Conservation (phyloP, 2,113 vertebrate species). For the Sinocyclocheilus rhinocerous region DNA sequence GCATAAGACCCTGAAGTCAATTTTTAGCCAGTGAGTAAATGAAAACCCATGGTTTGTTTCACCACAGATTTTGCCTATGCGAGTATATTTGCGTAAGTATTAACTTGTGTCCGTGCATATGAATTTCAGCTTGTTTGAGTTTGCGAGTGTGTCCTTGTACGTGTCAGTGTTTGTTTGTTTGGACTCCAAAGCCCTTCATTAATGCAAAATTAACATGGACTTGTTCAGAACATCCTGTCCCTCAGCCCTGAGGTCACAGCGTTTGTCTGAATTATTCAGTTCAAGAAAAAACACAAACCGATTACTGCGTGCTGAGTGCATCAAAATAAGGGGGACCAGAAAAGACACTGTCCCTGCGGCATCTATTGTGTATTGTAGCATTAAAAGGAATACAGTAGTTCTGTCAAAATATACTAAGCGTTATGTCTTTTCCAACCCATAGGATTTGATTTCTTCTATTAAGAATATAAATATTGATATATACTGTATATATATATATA, state of each 20-base stretch:
- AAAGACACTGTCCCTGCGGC: neutral
- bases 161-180: neutral
- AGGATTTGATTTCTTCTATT: too few relatives aligned
- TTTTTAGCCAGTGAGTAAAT: constrained; percentile 18
- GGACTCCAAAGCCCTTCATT: constrained; percentile 19
- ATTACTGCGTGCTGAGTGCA: neutral
- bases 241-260: neutral
- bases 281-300: constrained; percentile 18
- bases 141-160: neutral
- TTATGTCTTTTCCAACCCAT: neutral
- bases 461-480: too few relatives aligned
- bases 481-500: too few relatives aligned
- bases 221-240: constrained; percentile 37
- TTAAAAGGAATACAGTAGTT: neutral
- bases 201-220: constrained; percentile 27
- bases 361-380: neutral
- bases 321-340: neutral
- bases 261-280: constrained; percentile 21
- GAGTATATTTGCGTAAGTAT: neutral
- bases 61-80: neutral
- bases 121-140: constrained; percentile 3
- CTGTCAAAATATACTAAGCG: neutral
- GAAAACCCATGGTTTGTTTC: neutral
- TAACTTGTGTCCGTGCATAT: neutral
- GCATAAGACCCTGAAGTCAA: neutral